Conservation (phyloP, 1,140 invertebrate species). For the Neotoxoptera formosana region DNA sequence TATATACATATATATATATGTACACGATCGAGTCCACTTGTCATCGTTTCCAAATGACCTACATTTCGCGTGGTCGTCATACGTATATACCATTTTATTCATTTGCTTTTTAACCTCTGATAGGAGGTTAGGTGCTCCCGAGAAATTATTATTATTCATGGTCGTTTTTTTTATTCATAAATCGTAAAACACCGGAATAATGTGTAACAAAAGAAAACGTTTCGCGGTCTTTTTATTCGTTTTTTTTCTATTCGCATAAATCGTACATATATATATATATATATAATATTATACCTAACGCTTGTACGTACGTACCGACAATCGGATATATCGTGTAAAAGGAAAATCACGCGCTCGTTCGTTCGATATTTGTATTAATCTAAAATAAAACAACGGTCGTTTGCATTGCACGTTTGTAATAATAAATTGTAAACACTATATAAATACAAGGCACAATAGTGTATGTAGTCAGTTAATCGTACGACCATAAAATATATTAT, state of each 20-base stretch:
- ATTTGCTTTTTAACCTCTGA: slow-evolving; percentile 30
- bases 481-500: not conserved
- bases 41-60: slow-evolving; percentile 39
- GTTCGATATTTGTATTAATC: not conserved
- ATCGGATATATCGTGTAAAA: not conserved
- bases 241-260: not conserved
- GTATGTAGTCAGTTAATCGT: not conserved
- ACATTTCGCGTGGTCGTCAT: slow-evolving; percentile 21
- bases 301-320: not conserved
- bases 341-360: not conserved
- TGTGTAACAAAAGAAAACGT: slow-evolving; percentile 30
- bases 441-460: not conserved
- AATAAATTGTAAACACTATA: not conserved
- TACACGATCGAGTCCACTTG: slow-evolving; percentile 10
- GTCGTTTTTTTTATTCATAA: slow-evolving; percentile 27
- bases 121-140: slow-evolving; percentile 21
- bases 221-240: slow-evolving; percentile 22
- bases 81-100: not conserved
- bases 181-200: slow-evolving; percentile 28
- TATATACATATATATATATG: not conserved
- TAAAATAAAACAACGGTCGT: not conserved
- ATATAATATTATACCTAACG: not conserved
- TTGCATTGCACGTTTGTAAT: not conserved
- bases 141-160: slow-evolving; percentile 51
- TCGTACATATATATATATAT: not conserved